Percentiles rank a stretch among this genome's conserved stretches.
Evolutionary conservation across 2,888 invertebrate genomes (phyloP).

Genomic region (Coelopa pilipes): DNA sequence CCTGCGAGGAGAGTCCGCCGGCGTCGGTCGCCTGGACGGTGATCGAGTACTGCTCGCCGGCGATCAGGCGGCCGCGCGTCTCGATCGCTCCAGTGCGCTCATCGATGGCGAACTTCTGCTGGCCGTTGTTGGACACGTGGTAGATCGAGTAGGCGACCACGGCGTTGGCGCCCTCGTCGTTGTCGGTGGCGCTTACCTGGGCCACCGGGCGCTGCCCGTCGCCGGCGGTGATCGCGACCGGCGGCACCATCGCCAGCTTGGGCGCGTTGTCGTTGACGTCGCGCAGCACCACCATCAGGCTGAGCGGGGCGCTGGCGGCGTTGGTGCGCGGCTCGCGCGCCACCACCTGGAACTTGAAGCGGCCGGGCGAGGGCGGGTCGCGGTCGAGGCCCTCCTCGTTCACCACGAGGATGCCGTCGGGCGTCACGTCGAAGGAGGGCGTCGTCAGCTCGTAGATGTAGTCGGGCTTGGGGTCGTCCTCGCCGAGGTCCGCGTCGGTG

Average conservation of each 20-base stretch:
- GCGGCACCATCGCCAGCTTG: constrained; percentile 80
- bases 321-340: constrained; percentile 82
- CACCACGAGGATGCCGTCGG: constrained; percentile 78
- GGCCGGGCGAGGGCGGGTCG: constrained; percentile 86
- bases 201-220: constrained; percentile 76
- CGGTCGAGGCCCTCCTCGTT: constrained; percentile 86
- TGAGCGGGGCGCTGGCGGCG: constrained; percentile 85
- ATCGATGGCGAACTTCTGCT: constrained; percentile 86
- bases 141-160: constrained; percentile 85
- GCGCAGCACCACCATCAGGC: constrained; percentile 78
- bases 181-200: constrained; percentile 81
- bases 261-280: constrained; percentile 92
- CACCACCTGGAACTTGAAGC: constrained; percentile 88
- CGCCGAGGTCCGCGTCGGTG: constrained; percentile 85
- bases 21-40: constrained; percentile 86
- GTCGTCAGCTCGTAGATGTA: constrained; percentile 89
- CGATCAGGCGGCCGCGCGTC: constrained; percentile 81
- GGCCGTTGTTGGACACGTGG: constrained; percentile 91
- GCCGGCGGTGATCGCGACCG: constrained; percentile 83
- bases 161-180: constrained; percentile 87
- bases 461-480: constrained; percentile 80
- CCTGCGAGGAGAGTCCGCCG: constrained; percentile 83
- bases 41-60: constrained; percentile 89
- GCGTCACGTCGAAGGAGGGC: constrained; percentile 82
- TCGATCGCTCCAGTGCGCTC: constrained; percentile 81